phyloP scores from a whole-genome alignment of 2,797 vertebrate genomes.

The Phrynocephalus forsythii region DNA sequence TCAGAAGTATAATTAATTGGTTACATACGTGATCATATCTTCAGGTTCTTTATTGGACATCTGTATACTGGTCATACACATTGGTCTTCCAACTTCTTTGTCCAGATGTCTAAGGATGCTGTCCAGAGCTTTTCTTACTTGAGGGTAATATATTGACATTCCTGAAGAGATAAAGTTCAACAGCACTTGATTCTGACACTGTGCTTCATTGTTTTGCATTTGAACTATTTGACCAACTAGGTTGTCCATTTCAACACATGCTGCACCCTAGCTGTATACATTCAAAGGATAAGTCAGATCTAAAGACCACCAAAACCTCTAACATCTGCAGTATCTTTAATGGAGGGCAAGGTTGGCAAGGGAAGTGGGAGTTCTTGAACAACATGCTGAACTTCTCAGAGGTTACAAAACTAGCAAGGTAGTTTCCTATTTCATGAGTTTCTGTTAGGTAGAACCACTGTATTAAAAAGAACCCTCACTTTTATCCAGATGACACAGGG shows the following conservation, averaged over 20 bases:
- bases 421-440: not conserved
- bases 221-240: not conserved
- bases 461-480: not conserved
- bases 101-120: conserved; percentile 96
- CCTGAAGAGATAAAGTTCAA: conserved; percentile 76
- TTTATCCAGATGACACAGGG: not conserved
- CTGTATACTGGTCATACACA: conserved; percentile 99
- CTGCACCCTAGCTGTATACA: not conserved
- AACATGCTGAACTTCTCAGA: not conserved
- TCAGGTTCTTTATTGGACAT: conserved; percentile 99
- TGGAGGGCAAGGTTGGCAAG: not conserved
- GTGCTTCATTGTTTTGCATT: not conserved
- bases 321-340: not conserved
- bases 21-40: conserved; percentile 98
- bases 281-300: not conserved
- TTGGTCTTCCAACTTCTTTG: conserved; percentile 98
- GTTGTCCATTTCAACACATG: not conserved
- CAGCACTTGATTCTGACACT: conserved; percentile 14
- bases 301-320: not conserved
- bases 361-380: not conserved
- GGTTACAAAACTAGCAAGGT: not conserved
- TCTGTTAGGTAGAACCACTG: not conserved
- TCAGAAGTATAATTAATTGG: not conserved
- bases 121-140: conserved; percentile 96
- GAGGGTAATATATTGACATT: conserved; percentile 98